Evolutionary conservation across 2,888 invertebrate genomes (phyloP).

Genomic region (Thera obeliscata): DNA sequence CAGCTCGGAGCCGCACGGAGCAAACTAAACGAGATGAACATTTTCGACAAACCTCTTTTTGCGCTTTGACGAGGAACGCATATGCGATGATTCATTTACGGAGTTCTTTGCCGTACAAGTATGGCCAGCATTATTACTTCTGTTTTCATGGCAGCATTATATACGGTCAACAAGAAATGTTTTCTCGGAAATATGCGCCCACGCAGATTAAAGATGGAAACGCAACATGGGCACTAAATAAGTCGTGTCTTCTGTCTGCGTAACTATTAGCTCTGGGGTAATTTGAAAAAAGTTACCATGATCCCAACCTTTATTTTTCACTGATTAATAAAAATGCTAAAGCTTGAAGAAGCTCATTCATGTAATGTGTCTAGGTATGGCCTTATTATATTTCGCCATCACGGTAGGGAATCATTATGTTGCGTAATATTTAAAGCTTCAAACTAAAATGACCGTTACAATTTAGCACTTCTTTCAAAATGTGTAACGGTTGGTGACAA

Average conservation of each 20-base stretch:
- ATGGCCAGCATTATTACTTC: constrained; percentile 81
- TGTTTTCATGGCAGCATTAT: constrained; percentile 81
- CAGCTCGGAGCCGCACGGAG: constrained; percentile 57
- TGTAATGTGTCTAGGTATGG: too few relatives aligned
- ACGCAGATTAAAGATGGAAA: constrained; percentile 83
- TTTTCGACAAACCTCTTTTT: constrained; percentile 84
- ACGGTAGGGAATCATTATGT: too few relatives aligned
- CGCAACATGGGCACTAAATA: constrained; percentile 81
- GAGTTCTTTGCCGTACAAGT: constrained; percentile 78
- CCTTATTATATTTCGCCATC: too few relatives aligned
- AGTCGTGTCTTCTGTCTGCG: constrained; percentile 74
- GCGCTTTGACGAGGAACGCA: constrained; percentile 77
- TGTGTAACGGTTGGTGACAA: constrained; percentile 30
- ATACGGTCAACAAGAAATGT: constrained; percentile 79
- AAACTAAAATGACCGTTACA: constrained; percentile 26
- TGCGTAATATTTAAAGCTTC: background rate
- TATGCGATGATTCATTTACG: constrained; percentile 83
- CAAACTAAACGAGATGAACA: constrained; percentile 72
- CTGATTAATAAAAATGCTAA: background rate
- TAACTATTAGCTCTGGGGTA: constrained; percentile 67
- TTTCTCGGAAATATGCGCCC: constrained; percentile 82
- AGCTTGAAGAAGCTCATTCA: too few relatives aligned
- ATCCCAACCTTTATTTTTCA: constrained; percentile 9
- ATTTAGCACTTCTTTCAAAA: constrained; percentile 21
- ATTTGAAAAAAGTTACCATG: constrained; percentile 51